phyloP scores from a whole-genome alignment of 64 coral and sea anemone species.

The Dendronephthya gigantea region DNA sequence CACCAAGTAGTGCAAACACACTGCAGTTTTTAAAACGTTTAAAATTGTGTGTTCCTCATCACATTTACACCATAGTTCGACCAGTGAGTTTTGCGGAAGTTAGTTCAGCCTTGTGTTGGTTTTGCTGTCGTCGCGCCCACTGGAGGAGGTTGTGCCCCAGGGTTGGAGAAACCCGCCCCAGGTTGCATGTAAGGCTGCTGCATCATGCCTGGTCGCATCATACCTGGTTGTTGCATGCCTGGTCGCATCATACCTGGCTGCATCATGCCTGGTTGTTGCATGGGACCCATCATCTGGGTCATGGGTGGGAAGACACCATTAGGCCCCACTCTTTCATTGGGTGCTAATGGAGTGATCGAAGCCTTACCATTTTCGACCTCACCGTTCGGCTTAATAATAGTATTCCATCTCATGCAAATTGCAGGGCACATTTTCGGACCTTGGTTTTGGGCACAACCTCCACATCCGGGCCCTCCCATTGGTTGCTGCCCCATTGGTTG shows the following conservation, averaged over 20 bases:
- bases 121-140: neutral
- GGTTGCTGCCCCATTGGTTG: neutral
- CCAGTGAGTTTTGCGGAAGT: neutral
- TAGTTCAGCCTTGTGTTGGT: neutral
- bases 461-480: slow-evolving; percentile 4
- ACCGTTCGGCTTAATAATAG: slow-evolving; percentile 3
- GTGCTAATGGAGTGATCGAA: neutral
- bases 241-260: neutral
- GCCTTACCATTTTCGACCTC: neutral
- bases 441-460: neutral
- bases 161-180: neutral
- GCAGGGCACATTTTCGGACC: slow-evolving; percentile 10
- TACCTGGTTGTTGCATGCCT: neutral
- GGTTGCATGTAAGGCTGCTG: neutral
- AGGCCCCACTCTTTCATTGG: neutral
- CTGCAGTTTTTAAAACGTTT: neutral
- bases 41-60: neutral
- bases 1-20: neutral
- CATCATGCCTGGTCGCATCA: neutral
- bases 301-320: neutral
- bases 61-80: neutral
- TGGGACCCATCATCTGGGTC: neutral
- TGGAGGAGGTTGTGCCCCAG: neutral
- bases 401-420: slow-evolving; percentile 17
- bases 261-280: neutral